Conservation (phyloP, 2,113 vertebrate species). For the Propithecus coquereli region DNA sequence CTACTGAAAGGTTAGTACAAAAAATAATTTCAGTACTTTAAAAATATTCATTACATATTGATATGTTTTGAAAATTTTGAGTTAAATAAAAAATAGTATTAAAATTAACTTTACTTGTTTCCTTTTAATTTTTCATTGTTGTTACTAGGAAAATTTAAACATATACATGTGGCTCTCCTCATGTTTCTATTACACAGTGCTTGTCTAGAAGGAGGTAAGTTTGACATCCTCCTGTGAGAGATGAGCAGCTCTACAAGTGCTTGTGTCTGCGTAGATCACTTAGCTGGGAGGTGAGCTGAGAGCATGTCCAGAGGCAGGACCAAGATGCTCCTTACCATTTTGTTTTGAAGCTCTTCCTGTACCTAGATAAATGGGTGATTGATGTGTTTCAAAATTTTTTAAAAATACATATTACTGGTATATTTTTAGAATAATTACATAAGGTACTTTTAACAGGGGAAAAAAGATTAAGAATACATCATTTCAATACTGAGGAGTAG, state of each 20-base stretch:
- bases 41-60: background rate
- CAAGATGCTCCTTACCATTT: background rate
- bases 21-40: background rate
- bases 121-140: background rate
- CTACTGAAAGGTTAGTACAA: background rate
- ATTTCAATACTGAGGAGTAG: background rate
- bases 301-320: background rate
- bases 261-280: background rate
- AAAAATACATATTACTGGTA: background rate
- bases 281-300: background rate
- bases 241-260: background rate
- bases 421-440: constrained; percentile 15
- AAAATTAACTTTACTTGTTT: background rate
- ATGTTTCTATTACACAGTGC: background rate
- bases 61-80: background rate
- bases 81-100: background rate
- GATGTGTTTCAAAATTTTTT: background rate
- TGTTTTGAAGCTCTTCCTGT: background rate
- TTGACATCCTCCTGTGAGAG: background rate
- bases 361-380: background rate
- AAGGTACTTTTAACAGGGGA: background rate
- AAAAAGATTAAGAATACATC: background rate
- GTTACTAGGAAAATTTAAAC: background rate
- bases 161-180: background rate
- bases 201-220: background rate